Evolutionary conservation across 2,888 invertebrate genomes (phyloP).

Genomic region (Cephus pulcher): DNA sequence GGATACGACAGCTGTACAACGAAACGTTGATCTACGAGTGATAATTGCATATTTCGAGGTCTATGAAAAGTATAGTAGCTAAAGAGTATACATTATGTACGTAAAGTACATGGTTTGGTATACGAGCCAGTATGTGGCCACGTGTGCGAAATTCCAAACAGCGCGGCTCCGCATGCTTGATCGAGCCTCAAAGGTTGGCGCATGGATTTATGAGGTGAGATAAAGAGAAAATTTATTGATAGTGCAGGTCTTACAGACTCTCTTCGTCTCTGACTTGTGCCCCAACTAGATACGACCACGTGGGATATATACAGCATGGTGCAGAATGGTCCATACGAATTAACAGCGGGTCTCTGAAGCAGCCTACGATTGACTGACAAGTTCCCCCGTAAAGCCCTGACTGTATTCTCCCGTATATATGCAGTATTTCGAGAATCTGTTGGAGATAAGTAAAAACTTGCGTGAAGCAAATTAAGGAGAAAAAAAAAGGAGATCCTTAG

Average conservation of each 20-base stretch:
- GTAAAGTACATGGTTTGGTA: not conserved
- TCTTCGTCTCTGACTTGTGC: not conserved
- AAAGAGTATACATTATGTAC: not conserved
- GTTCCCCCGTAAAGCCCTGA: no score
- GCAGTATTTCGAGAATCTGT: not conserved
- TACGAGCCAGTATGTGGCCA: not conserved
- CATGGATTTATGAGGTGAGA: constrained; percentile 46
- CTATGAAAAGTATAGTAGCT: not conserved
- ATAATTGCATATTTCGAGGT: not conserved
- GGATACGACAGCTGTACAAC: not conserved
- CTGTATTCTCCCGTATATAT: not conserved
- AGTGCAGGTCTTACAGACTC: constrained; percentile 23
- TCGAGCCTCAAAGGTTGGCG: constrained; percentile 43
- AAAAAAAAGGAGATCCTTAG: no score
- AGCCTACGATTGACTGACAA: no score
- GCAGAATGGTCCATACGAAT: no score
- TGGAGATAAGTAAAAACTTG: not conserved
- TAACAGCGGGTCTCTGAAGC: no score
- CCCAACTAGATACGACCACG: no score
- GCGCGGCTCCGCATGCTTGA: constrained; percentile 41
- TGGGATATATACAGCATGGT: no score
- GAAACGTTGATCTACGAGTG: not conserved
- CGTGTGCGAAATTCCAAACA: constrained; percentile 14
- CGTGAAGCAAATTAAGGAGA: not conserved
- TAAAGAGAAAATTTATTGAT: constrained; percentile 48